phyloP scores from a whole-genome alignment of 1,140 invertebrate species.

The Drosophila fuyamai region DNA sequence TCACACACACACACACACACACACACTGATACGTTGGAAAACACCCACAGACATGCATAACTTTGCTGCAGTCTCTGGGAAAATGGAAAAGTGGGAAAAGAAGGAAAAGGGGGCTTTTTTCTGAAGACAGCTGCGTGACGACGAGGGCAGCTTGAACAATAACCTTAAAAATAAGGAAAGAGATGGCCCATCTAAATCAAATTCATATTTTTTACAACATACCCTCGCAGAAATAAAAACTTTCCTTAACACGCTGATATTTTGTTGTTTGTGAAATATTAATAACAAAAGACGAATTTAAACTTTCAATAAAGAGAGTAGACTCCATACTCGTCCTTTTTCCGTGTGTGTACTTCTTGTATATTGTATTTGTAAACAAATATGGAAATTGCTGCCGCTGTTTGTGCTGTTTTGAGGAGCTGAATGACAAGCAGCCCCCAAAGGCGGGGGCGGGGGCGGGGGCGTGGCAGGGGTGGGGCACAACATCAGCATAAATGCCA shows the following conservation, averaged over 20 bases:
- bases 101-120: background rate
- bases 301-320: constrained; percentile 73
- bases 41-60: constrained; percentile 46
- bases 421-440: constrained; percentile 31
- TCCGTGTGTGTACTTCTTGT: constrained; percentile 35
- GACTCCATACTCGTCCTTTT: background rate
- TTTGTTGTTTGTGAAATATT: constrained; percentile 61
- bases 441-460: constrained; percentile 1
- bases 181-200: constrained; percentile 15
- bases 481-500: constrained; percentile 38
- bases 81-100: constrained; percentile 3
- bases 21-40: constrained; percentile 7
- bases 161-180: background rate
- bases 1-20: constrained; percentile 22
- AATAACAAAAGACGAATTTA: constrained; percentile 80
- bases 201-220: constrained; percentile 18
- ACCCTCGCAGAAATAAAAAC: constrained; percentile 20
- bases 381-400: constrained; percentile 60
- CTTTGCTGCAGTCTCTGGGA: constrained; percentile 55
- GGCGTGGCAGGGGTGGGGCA: background rate
- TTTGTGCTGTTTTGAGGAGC: constrained; percentile 37
- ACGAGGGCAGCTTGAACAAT: constrained; percentile 37
- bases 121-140: constrained; percentile 32
- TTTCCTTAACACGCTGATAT: constrained; percentile 6
- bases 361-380: constrained; percentile 61